These are phyloP conservation scores for Manis javanica DNA, from an alignment of 2,797 vertebrate species.

Conservation along the genomic window DNA sequence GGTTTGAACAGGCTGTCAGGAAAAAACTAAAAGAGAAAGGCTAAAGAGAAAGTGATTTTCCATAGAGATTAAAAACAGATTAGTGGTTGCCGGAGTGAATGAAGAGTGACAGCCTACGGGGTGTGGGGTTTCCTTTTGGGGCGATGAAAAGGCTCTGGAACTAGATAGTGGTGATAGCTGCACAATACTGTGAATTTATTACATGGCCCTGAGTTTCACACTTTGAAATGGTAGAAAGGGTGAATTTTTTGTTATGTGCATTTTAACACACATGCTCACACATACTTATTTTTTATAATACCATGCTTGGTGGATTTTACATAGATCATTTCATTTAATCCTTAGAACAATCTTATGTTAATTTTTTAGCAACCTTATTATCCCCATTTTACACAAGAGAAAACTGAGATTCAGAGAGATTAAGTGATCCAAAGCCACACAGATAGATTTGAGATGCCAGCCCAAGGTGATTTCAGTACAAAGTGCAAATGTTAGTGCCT, in stretches of 20 bases:
- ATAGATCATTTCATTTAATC: background rate
- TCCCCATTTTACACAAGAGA: background rate
- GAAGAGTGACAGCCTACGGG: background rate
- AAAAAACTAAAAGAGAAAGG: background rate
- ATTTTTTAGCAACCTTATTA: background rate
- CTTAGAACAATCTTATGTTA: background rate
- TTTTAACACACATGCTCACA: background rate
- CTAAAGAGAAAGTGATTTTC: constrained; percentile 37
- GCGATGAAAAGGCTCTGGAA: constrained; percentile 16
- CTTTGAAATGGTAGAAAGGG: background rate
- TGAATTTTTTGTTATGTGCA: background rate
- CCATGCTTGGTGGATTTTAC: background rate
- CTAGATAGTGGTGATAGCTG: background rate
- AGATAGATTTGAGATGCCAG: background rate
- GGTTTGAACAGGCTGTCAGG: background rate
- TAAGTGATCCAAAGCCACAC: background rate
- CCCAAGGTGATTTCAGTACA: background rate
- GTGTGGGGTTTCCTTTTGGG: constrained; percentile 39
- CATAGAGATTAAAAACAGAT: background rate
- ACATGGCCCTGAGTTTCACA: background rate
- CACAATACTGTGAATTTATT: background rate
- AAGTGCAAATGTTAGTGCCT: background rate
- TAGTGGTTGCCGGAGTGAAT: background rate
- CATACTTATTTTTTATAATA: background rate
- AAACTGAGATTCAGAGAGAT: background rate